Conservation (phyloP, 1,140 invertebrate genomes). For the Bombus consobrinus region DNA sequence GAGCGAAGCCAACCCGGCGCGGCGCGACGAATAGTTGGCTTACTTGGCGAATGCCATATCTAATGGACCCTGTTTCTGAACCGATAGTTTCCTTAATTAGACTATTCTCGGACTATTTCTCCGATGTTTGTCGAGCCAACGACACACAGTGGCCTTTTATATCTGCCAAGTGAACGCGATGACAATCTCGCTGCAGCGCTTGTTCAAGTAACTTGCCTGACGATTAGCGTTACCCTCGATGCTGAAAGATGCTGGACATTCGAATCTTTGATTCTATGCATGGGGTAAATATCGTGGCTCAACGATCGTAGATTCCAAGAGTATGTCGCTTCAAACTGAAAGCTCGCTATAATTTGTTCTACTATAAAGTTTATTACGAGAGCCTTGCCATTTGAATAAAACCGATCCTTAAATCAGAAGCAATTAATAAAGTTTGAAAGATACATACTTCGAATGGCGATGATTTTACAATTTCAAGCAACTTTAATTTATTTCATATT, state of each 20-base stretch:
- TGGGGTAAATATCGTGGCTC: not conserved
- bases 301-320: not conserved
- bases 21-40: not conserved
- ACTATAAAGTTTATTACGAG: not conserved
- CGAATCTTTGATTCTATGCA: not conserved
- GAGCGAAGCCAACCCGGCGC: not conserved
- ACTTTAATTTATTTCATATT: not conserved
- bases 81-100: slow-evolving; percentile 15
- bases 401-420: not conserved
- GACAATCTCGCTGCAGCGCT: not conserved
- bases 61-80: not conserved
- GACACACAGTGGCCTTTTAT: not conserved
- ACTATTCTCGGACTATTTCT: not conserved
- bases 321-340: not conserved
- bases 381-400: not conserved
- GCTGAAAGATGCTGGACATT: not conserved
- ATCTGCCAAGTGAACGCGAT: not conserved
- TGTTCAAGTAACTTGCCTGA: too few species aligned
- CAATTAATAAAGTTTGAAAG: not conserved
- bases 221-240: not conserved
- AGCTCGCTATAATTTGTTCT: not conserved
- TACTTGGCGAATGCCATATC: not conserved
- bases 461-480: not conserved
- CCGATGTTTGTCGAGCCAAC: not conserved
- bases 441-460: not conserved